phyloP scores from a whole-genome alignment of 2,888 invertebrate species.

The Onchidella celtica region DNA sequence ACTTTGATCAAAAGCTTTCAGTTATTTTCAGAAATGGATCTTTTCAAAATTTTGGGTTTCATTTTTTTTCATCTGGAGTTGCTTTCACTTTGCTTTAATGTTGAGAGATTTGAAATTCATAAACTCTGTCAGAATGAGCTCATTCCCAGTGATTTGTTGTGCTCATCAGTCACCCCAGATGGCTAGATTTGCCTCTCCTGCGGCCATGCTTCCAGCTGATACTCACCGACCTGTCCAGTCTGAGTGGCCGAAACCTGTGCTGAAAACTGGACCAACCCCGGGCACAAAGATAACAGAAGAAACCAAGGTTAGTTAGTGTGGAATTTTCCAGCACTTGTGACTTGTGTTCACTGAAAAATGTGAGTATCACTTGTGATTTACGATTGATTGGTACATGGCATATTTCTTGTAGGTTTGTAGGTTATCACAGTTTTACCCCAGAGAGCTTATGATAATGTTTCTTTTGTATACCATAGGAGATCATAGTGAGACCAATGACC shows the following conservation, averaged over 20 bases:
- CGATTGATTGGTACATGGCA: too few species aligned
- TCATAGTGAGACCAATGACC: constrained; percentile 19
- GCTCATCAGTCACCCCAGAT: background rate
- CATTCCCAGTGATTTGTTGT: too few species aligned
- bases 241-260: constrained; percentile 34
- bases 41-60: background rate
- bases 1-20: too few species aligned
- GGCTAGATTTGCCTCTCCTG: constrained; percentile 32
- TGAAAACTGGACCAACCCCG: constrained; percentile 31
- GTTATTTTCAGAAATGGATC: background rate
- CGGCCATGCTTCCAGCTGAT: constrained; percentile 9
- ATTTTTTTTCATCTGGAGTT: background rate
- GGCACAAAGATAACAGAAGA: constrained; percentile 48
- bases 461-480: constrained; percentile 11
- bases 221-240: background rate
- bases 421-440: too few species aligned
- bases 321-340: background rate
- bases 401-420: too few species aligned
- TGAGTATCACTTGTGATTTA: background rate
- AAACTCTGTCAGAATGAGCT: too few species aligned
- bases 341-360: background rate
- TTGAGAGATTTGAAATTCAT: too few species aligned
- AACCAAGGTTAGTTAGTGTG: background rate
- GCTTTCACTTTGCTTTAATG: background rate
- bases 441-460: background rate